Percentiles rank a stretch among this genome's conserved stretches.
Conservation (phyloP, 2,113 vertebrate species). For the Upupa epops region DNA sequence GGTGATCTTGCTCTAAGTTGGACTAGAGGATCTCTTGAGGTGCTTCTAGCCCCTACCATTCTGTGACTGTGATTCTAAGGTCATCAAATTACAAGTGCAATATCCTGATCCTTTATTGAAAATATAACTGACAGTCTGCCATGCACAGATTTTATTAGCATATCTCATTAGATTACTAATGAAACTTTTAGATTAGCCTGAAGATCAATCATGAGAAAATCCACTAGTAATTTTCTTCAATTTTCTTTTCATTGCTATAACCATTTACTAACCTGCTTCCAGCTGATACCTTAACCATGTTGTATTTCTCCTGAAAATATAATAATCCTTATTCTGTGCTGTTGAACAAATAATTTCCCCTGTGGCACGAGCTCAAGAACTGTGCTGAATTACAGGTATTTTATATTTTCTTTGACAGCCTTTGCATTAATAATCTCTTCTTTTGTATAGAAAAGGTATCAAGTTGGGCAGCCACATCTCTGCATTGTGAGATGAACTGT, state of each 20-base stretch:
- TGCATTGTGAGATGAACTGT: not conserved
- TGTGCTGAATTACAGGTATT: not conserved
- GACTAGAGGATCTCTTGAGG: too few species aligned
- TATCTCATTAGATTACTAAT: not conserved
- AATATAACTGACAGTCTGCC: not conserved
- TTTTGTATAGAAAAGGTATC: not conserved
- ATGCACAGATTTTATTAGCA: not conserved
- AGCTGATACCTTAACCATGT: not conserved
- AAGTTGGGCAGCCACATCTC: not conserved
- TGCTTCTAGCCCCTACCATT: too few species aligned
- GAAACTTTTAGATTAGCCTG: not conserved
- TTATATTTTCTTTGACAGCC: not conserved
- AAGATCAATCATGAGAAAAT: not conserved
- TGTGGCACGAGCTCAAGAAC: not conserved
- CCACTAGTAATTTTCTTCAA: not conserved
- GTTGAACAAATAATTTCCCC: constrained; percentile 3
- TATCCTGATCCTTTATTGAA: not conserved
- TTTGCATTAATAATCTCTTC: not conserved
- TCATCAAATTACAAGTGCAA: not conserved
- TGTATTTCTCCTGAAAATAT: not conserved
- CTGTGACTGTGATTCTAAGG: not conserved
- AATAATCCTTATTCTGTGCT: not conserved
- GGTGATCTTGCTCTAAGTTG: too few species aligned
- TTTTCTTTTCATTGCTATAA: not conserved
- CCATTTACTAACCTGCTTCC: not conserved